A percentile compares a stretch with the other conserved stretches of the same genome.
Conservation (phyloP, 2,113 vertebrate genomes). For the Panthera uncia region DNA sequence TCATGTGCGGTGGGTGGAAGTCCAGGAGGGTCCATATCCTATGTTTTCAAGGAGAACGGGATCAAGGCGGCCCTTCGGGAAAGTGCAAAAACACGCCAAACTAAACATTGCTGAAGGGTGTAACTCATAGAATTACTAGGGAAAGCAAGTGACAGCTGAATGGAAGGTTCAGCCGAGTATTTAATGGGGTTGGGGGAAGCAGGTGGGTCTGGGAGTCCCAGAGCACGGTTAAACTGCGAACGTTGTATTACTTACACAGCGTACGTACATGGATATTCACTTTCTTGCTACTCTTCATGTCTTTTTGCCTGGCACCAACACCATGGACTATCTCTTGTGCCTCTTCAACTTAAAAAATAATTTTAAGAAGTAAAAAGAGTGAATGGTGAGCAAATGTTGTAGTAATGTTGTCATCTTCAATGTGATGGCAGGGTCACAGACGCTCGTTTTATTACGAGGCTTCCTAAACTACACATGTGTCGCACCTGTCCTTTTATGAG, state of each 20-base stretch:
- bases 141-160: neutral
- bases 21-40: too few species aligned
- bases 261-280: accelerated
- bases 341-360: neutral
- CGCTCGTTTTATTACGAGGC: neutral
- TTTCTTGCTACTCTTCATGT: neutral
- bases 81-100: neutral
- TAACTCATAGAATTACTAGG: too few species aligned
- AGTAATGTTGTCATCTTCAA: neutral
- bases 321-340: neutral
- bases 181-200: neutral
- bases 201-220: neutral
- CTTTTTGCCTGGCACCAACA: neutral
- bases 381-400: too few species aligned
- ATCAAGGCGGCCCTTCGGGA: neutral
- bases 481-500: neutral
- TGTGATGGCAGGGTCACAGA: neutral
- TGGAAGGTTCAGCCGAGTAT: neutral
- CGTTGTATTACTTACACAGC: accelerated
- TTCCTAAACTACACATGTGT: neutral
- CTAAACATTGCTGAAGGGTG: neutral
- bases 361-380: neutral
- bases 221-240: neutral
- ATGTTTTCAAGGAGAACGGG: neutral
- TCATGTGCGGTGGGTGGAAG: neutral